Evolutionary conservation across 2,888 invertebrate species (phyloP), one percentile per base, ranked within the genome.

Genomic region (Drosophila tripunctata): DNA sequence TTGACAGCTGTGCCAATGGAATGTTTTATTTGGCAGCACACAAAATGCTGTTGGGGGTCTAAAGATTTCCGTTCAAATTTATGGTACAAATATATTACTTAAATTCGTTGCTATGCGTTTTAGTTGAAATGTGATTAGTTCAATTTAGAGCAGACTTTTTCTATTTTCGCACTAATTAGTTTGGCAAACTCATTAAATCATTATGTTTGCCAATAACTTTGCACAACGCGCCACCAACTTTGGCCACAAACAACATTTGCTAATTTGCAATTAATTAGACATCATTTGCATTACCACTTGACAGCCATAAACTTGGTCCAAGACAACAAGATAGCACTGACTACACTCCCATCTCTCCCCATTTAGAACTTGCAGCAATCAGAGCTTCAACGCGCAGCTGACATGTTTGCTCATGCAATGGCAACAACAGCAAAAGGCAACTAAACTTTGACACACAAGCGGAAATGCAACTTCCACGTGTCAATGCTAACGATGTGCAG

Each of bases 261-360:
- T 65, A 70, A 71, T 73, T 62, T 60, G 68, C 81, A 81, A 79
- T 75, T 81, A 83, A 83, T 84, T 84, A 79, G 70, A 74, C 71
- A 66, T 74, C 79, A 83, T 83, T 84, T 83, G 78, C 82, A 84
- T 78, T 73, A 56, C 56, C 69, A 78, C 69, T 56, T 64, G 66
- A 35, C 58, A 55, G 62, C 41, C 38, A 60, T 57, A 64, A 67
- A 71, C 61, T 71, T 71, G 45, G 47, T 38, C 40, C 19, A 57
- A 54, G 5, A 30, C 50, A 45, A 33, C 17, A n/a, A n/a, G n/a
- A n/a, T n/a, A n/a, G n/a, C n/a, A n/a, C n/a, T n/a, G n/a, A n/a
- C 35, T 19, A 14, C 22, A 35, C 14, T 21, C 10, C 5, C 31
- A n/a, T 15, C 33, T 15, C 21, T 21, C 6, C n/a, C n/a, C n/a